phyloP scores from a whole-genome alignment of 2,113 vertebrate genomes.

The Phyllostomus discolor region DNA sequence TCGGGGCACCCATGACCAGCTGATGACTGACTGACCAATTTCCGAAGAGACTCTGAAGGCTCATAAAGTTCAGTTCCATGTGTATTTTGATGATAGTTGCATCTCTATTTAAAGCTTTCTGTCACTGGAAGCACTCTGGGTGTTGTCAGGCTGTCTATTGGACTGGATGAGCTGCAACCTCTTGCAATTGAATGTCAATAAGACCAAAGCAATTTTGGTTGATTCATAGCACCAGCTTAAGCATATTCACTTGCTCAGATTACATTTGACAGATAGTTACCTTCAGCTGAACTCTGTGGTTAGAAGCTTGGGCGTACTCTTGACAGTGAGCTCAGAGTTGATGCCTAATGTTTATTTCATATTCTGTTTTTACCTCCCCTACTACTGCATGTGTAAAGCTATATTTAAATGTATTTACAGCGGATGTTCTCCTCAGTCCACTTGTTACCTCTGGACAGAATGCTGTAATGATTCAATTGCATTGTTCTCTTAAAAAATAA shows the following conservation, averaged over 20 bases:
- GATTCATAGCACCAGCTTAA: slow-evolving; percentile 85
- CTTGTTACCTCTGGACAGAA: slow-evolving; percentile 74
- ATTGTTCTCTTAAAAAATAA: slow-evolving; percentile 58
- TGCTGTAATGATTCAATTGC: slow-evolving; percentile 70
- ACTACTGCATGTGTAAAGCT: slow-evolving; percentile 77
- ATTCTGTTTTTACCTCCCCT: slow-evolving; percentile 79
- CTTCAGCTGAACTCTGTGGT: slow-evolving; percentile 87
- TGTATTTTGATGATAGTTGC: slow-evolving; percentile 81
- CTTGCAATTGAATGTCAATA: slow-evolving; percentile 86
- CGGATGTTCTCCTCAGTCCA: slow-evolving; percentile 71
- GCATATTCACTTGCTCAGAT: slow-evolving; percentile 85
- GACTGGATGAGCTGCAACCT: slow-evolving; percentile 82
- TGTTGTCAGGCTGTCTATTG: slow-evolving; percentile 84
- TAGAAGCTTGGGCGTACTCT: slow-evolving; percentile 80
- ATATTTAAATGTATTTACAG: slow-evolving; percentile 82
- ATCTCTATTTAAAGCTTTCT: slow-evolving; percentile 85
- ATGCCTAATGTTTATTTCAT: slow-evolving; percentile 89
- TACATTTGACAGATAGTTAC: slow-evolving; percentile 88
- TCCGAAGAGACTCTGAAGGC: slow-evolving; percentile 64
- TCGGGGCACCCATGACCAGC: slow-evolving; percentile 43
- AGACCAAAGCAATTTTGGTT: slow-evolving; percentile 88
- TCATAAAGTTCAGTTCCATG: slow-evolving; percentile 77
- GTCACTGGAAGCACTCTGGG: slow-evolving; percentile 78
- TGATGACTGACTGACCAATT: slow-evolving; percentile 71
- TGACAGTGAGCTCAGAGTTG: slow-evolving; percentile 85